phyloP scores from a whole-genome alignment of 2,888 invertebrate species.

The Rhopalosiphum nymphaeae region DNA sequence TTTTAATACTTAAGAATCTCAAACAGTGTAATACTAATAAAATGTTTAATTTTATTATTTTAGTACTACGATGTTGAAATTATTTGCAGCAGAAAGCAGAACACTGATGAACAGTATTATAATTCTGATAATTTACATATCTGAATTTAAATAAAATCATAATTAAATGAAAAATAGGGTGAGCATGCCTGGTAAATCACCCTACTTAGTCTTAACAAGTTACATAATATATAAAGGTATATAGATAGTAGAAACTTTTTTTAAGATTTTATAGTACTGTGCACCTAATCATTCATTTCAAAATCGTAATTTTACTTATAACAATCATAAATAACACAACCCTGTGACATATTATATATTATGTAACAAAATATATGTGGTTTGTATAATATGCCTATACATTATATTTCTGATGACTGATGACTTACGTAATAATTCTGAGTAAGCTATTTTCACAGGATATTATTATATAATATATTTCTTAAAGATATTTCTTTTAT shows the following conservation, averaged over 20 bases:
- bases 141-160: too few species aligned
- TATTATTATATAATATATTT: neutral
- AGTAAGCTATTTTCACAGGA: neutral
- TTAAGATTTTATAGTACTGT: neutral
- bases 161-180: too few species aligned
- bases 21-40: neutral
- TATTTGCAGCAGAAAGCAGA: neutral
- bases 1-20: neutral
- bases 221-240: neutral
- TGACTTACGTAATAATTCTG: neutral
- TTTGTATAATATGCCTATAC: neutral
- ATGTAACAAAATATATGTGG: neutral
- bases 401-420: neutral
- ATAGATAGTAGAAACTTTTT: neutral
- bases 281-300: neutral
- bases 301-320: neutral
- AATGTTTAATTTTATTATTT: neutral
- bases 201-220: neutral
- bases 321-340: neutral
- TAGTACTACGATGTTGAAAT: neutral
- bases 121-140: neutral
- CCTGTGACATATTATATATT: neutral
- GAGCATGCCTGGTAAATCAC: neutral
- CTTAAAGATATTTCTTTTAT: neutral
- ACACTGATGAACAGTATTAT: neutral